phyloP scores from a whole-genome alignment of 2,888 invertebrate genomes.

The Coenonympha glycerion region DNA sequence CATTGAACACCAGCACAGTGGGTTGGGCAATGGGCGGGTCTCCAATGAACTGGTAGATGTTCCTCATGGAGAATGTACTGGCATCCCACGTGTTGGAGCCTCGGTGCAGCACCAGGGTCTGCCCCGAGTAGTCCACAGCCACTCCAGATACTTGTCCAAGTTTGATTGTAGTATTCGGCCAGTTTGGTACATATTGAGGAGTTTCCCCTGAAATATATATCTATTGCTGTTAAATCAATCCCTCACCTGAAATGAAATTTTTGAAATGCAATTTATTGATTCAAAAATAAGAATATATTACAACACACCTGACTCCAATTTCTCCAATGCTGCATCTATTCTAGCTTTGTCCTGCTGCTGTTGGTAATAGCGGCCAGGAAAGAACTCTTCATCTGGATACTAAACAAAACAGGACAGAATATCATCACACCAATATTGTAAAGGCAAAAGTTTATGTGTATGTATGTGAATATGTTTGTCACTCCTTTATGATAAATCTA shows the following conservation, averaged over 20 bases:
- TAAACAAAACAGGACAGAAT: slow-evolving; percentile 28
- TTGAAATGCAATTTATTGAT: too few relatives aligned
- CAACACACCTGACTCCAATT: slow-evolving; percentile 49
- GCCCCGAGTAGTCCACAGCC: slow-evolving; percentile 82
- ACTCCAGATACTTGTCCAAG: slow-evolving; percentile 89
- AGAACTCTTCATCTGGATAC: slow-evolving; percentile 50
- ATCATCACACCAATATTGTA: neutral
- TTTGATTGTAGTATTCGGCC: slow-evolving; percentile 72
- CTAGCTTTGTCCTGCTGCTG: slow-evolving; percentile 37
- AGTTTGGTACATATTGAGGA: slow-evolving; percentile 71
- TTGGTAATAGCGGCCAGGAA: slow-evolving; percentile 42
- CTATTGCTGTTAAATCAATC: too few relatives aligned
- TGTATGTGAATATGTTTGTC: too few relatives aligned
- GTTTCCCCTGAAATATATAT: slow-evolving; percentile 53
- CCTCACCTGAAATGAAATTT: too few relatives aligned
- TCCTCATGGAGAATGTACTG: slow-evolving; percentile 74
- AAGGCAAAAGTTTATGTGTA: too few relatives aligned
- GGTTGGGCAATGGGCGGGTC: slow-evolving; percentile 78
- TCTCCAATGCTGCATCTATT: slow-evolving; percentile 47
- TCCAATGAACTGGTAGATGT: slow-evolving; percentile 72
- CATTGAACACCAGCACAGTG: slow-evolving; percentile 80
- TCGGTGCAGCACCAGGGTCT: slow-evolving; percentile 88
- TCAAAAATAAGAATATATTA: neutral
- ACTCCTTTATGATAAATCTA: too few relatives aligned
- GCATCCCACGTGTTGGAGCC: slow-evolving; percentile 79